These are phyloP conservation scores for Drosophila auraria DNA, from an alignment of 1,140 invertebrate genomes.

Conservation along the genomic window DNA sequence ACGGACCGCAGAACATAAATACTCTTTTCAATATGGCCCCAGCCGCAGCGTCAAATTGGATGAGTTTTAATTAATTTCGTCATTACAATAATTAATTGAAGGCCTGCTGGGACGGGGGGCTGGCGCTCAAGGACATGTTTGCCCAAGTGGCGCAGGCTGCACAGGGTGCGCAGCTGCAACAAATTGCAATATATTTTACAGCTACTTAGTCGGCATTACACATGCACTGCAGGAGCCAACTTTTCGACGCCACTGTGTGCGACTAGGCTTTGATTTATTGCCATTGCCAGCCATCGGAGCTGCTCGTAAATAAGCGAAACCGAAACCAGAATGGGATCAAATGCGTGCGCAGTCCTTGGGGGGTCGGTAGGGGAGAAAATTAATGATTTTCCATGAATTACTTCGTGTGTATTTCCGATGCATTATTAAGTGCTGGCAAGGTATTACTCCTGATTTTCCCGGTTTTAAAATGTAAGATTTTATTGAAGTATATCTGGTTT, in stretches of 20 bases:
- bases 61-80: conserved; percentile 74
- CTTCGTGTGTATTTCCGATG: not conserved
- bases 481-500: not conserved
- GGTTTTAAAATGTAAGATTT: not conserved
- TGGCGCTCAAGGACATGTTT: conserved; percentile 36
- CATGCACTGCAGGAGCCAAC: conserved; percentile 42
- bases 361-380: not conserved
- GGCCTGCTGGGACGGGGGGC: conserved; percentile 21
- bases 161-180: conserved; percentile 50
- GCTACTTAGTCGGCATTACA: conserved; percentile 49
- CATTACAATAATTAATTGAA: conserved; percentile 76
- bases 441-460: not conserved
- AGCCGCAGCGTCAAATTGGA: conserved; percentile 56
- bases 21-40: conserved; percentile 51
- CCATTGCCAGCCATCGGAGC: conserved; percentile 42
- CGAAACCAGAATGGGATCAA: conserved; percentile 18
- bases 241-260: conserved; percentile 50
- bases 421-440: not conserved
- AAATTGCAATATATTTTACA: conserved; percentile 65
- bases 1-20: conserved; percentile 39
- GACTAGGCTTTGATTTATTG: conserved; percentile 57
- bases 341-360: conserved; percentile 18
- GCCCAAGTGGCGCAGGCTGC: conserved; percentile 1
- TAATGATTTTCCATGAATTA: conserved; percentile 1
- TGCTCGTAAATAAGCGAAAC: conserved; percentile 51